Percentiles rank a stretch among this genome's conserved stretches.
Conservation (phyloP, 1,140 invertebrate species). For the Caenorhabditis inopinata region DNA sequence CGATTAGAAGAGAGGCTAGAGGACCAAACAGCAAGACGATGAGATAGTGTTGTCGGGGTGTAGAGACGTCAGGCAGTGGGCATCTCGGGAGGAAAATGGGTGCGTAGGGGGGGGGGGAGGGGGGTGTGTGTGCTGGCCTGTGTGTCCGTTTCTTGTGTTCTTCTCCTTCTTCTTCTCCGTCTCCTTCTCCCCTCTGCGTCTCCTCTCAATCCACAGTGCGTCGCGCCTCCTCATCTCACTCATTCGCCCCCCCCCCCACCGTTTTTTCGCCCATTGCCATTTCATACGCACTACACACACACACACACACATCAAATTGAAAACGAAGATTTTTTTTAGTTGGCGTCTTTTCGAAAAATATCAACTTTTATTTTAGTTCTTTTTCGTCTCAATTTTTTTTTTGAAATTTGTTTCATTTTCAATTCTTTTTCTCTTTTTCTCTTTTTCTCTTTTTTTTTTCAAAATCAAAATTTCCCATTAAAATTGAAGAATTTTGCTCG, state of each 20-base stretch:
- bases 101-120: too few species aligned
- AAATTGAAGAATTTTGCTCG: too few species aligned
- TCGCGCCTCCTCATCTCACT: not conserved
- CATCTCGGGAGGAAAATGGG: not conserved
- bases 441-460: too few species aligned
- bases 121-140: not conserved
- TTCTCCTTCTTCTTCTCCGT: not conserved
- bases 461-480: not conserved
- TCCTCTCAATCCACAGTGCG: not conserved
- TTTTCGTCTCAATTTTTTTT: not conserved
- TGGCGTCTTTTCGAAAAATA: not conserved
- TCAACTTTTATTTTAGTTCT: not conserved
- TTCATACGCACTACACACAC: not conserved
- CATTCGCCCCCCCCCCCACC: not conserved
- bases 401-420: too few species aligned
- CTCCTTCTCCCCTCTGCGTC: not conserved
- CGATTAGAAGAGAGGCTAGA: not conserved
- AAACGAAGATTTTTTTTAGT: constrained; percentile 4
- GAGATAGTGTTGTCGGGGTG: not conserved
- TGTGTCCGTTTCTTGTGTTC: constrained; percentile 25
- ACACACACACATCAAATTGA: not conserved
- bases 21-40: not conserved
- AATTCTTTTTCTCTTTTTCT: not conserved
- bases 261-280: constrained; percentile 28
- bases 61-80: not conserved